phyloP scores from a whole-genome alignment of 2,888 invertebrate genomes.

The Dendrolimus pini region DNA sequence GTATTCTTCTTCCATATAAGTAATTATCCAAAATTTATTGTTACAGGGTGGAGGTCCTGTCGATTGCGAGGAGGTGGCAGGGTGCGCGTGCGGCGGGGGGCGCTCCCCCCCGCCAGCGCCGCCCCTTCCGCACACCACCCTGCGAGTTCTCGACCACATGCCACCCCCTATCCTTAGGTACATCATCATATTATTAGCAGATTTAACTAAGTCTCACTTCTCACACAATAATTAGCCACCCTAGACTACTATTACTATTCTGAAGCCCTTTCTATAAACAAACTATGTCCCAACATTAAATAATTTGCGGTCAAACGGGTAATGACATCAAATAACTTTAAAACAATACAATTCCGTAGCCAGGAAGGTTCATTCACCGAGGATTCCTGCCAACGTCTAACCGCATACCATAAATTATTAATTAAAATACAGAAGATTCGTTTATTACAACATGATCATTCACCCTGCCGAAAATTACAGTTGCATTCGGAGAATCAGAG shows the following conservation, averaged over 20 bases:
- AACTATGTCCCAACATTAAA: neutral
- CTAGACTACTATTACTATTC: too few species aligned
- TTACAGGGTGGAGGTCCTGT: slow-evolving; percentile 70
- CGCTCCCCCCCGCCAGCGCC: slow-evolving; percentile 41
- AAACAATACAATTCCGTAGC: slow-evolving; percentile 14
- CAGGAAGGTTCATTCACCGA: slow-evolving; percentile 25
- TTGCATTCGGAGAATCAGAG: too few species aligned
- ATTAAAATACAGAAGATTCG: too few species aligned
- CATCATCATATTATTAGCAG: neutral
- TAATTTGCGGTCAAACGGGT: neutral
- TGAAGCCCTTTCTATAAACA: too few species aligned
- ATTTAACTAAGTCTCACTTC: too few species aligned
- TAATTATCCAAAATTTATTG: neutral
- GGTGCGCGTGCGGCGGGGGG: slow-evolving; percentile 58
- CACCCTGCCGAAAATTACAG: too few species aligned
- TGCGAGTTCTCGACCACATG: slow-evolving; percentile 67
- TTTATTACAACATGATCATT: too few species aligned
- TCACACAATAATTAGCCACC: too few species aligned
- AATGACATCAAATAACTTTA: slow-evolving; percentile 6
- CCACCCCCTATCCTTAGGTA: slow-evolving; percentile 62
- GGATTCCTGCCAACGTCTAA: slow-evolving; percentile 10
- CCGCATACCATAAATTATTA: too few species aligned
- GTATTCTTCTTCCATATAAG: too few species aligned
- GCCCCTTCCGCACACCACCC: slow-evolving; percentile 47
- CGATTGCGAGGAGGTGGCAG: slow-evolving; percentile 55